Percentiles rank a stretch among this genome's conserved stretches.
Evolutionary conservation across 2,888 invertebrate genomes (phyloP).

Genomic region (Lissocephala sabroskyi): DNA sequence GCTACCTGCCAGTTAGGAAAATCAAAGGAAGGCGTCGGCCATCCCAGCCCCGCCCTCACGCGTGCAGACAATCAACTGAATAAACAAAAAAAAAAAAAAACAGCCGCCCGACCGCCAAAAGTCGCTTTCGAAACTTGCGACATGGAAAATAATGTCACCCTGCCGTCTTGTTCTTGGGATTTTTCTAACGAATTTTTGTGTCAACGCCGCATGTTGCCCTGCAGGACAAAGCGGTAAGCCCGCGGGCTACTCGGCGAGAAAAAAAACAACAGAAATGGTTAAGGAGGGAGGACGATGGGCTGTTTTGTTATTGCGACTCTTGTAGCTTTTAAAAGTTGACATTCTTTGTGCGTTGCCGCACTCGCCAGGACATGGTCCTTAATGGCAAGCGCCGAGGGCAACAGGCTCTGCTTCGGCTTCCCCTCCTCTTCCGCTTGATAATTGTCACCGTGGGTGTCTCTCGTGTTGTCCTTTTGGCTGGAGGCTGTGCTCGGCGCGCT

Average conservation of each 20-base stretch:
- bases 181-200: slow-evolving; percentile 42
- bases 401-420: too few species aligned
- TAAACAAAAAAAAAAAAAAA: slow-evolving; percentile 42
- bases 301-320: neutral
- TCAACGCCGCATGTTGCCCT: slow-evolving; percentile 41
- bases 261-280: too few species aligned
- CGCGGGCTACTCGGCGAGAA: neutral
- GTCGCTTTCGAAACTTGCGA: slow-evolving; percentile 44
- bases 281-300: neutral
- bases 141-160: slow-evolving; percentile 70
- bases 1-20: neutral
- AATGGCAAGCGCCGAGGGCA: too few species aligned
- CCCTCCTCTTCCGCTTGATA: slow-evolving; percentile 31
- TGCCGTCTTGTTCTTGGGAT: slow-evolving; percentile 35
- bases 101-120: slow-evolving; percentile 33
- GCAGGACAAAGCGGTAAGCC: slow-evolving; percentile 14
- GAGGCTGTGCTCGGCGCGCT: slow-evolving; percentile 10
- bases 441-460: slow-evolving; percentile 68
- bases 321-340: slow-evolving; percentile 14
- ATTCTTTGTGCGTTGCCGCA: neutral
- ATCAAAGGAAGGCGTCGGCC: slow-evolving; percentile 4
- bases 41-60: slow-evolving; percentile 5
- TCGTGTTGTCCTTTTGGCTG: slow-evolving; percentile 12
- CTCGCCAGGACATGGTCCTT: slow-evolving; percentile 2
- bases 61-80: slow-evolving; percentile 55